Base-by-base conservation (phyloP, 2,888 invertebrate genomes). In the Piscicola geometra region DNA sequence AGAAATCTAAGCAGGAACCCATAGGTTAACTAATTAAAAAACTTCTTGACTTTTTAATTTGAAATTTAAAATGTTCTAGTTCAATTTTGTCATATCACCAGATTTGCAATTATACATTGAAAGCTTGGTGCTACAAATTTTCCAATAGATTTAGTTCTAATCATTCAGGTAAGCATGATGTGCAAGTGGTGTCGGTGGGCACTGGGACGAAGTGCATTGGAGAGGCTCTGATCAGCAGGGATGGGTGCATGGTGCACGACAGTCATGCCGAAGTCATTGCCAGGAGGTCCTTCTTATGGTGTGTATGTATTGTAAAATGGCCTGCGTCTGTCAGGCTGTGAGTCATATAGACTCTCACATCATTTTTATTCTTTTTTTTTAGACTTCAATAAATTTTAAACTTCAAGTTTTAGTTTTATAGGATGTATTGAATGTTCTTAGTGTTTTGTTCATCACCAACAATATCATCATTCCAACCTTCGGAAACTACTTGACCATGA, bases 191-290 rank as follows among this genome's bases (percentile, higher is more conserved):
- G 35, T 88, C 94, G n/a, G 84, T 94, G 75, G 94, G 93, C 1
- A 93, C 93, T 1, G 96, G 96, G 0, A 91, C 95, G 0, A 96
- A 94, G 87, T 96, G 95, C 85, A 88, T 96, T 78, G 94, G 94
- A 0, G 87, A 88, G 76, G 82, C 82, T 30, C 82, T 82, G 77
- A 79, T 84, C 79, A 81, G 81, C 60, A 3, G 28, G 77, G 28
- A 75, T 83, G 86, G 86, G 67, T 89, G 89, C 81, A 87, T 91
- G 77, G 82, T 97, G 21, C 92, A 92, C 83, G 96, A 97, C 85
- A 93, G 92, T 56, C 96, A 97, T 86, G 94, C 95, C 0, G 96
- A 97, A 88, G 89, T 94, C 33, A 86, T 95, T 72, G 91, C 93
- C 5, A 88, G 95, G 80, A 88, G 96, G 81, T 91, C 90, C 0